Conservation (phyloP, 2,797 vertebrate genomes). For the Podarcis lilfordi region DNA sequence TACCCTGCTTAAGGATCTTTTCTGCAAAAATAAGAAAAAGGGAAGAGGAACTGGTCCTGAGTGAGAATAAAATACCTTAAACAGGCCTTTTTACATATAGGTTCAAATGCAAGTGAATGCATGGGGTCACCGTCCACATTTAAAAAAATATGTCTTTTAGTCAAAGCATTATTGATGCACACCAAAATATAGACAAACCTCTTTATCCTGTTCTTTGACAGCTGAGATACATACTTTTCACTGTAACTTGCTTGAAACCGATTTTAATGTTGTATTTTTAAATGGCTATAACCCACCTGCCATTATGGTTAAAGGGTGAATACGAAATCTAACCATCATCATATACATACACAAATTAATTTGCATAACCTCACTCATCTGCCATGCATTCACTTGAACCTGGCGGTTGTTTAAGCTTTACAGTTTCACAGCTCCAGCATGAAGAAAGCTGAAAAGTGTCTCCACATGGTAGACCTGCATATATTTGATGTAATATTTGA, state of each 20-base stretch:
- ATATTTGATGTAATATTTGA: background rate
- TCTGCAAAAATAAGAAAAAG: no score
- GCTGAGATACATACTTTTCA: no score
- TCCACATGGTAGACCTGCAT: background rate
- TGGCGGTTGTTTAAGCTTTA: background rate
- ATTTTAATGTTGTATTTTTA: no score
- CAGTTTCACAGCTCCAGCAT: background rate
- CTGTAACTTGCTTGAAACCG: no score
- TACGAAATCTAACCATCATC: no score
- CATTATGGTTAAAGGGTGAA: no score
- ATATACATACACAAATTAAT: no score
- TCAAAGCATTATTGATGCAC: background rate
- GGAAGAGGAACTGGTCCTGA: background rate
- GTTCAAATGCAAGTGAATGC: background rate
- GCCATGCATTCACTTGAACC: background rate
- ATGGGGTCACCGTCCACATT: background rate
- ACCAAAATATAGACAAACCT: background rate
- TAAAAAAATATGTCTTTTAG: background rate
- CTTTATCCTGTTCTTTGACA: background rate
- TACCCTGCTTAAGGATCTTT: background rate
- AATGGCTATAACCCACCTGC: no score
- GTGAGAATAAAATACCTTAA: background rate
- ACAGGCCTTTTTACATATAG: background rate
- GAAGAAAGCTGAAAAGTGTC: background rate
- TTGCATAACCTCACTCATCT: background rate